These are phyloP conservation scores for Bovichtus variegatus DNA, from an alignment of 2,797 vertebrate species.

Conservation along the genomic window DNA sequence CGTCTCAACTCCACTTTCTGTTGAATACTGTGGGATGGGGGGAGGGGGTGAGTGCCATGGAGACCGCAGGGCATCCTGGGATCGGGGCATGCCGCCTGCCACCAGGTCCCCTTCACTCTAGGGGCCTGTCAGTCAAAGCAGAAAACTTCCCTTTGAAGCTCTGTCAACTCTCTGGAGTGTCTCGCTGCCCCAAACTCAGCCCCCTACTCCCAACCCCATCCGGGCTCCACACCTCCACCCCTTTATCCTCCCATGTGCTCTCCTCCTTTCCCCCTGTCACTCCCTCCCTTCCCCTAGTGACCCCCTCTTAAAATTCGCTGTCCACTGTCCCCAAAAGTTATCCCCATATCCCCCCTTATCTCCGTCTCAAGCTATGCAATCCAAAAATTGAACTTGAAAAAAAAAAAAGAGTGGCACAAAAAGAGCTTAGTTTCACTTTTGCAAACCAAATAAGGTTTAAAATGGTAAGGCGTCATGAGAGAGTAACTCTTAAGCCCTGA, in stretches of 20 bases:
- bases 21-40: conserved; percentile 48
- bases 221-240: conserved; percentile 66
- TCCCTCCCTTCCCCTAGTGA: conserved; percentile 65
- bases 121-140: conserved; percentile 79
- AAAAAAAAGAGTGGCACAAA: conserved; percentile 62
- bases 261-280: conserved; percentile 54
- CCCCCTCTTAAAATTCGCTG: conserved; percentile 70
- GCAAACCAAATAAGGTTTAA: conserved; percentile 88
- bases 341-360: conserved; percentile 80
- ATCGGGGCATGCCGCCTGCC: conserved; percentile 68
- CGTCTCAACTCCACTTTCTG: conserved; percentile 55
- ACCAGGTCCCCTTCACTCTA: conserved; percentile 80
- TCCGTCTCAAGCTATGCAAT: conserved; percentile 79
- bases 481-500: conserved; percentile 82
- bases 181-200: conserved; percentile 49
- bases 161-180: conserved; percentile 77
- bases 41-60: conserved; percentile 61
- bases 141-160: conserved; percentile 86
- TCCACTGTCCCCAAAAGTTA: conserved; percentile 78
- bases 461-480: conserved; percentile 83
- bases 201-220: conserved; percentile 52
- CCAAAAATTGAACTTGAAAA: conserved; percentile 74
- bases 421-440: conserved; percentile 87
- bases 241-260: conserved; percentile 55
- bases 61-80: conserved; percentile 76